These are phyloP conservation scores for Caenorhabditis sp. DNA, from an alignment of 2,888 invertebrate genomes.

Conservation along the genomic window DNA sequence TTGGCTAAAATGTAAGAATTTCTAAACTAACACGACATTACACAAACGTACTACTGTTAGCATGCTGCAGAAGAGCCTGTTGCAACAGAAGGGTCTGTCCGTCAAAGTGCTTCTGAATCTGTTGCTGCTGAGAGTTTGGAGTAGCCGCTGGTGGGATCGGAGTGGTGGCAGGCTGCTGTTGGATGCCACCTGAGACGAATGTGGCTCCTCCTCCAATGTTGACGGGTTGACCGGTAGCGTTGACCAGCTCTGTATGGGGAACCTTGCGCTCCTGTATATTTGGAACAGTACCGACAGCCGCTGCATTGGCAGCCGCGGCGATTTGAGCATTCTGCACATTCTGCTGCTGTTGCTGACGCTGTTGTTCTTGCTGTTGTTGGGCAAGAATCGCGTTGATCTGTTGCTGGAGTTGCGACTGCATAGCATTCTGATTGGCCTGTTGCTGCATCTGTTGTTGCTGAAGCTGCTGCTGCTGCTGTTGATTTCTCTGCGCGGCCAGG, in stretches of 20 bases:
- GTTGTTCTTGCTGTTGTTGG: slow-evolving; percentile 28
- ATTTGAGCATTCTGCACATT: slow-evolving; percentile 26
- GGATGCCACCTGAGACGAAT: slow-evolving; percentile 4
- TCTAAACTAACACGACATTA: not conserved
- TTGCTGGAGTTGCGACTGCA: slow-evolving; percentile 35
- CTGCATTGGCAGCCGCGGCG: slow-evolving; percentile 37
- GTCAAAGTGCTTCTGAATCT: slow-evolving; percentile 55
- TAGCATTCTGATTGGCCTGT: slow-evolving; percentile 19
- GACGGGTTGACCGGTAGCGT: slow-evolving; percentile 2
- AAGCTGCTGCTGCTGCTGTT: slow-evolving; percentile 41
- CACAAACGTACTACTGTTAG: slow-evolving; percentile 19
- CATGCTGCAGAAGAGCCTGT: slow-evolving; percentile 59
- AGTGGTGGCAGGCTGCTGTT: slow-evolving; percentile 16
- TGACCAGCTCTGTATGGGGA: slow-evolving; percentile 30
- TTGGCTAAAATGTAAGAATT: slow-evolving; percentile 22
- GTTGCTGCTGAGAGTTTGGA: slow-evolving; percentile 27
- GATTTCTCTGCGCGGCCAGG: slow-evolving; percentile 21
- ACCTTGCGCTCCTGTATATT: slow-evolving; percentile 35
- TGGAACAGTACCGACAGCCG: slow-evolving; percentile 9
- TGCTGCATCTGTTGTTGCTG: slow-evolving; percentile 41
- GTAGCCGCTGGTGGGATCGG: slow-evolving; percentile 43
- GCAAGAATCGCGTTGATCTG: slow-evolving; percentile 18
- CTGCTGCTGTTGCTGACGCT: slow-evolving; percentile 35
- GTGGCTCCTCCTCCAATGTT: not conserved
- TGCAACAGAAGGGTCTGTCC: slow-evolving; percentile 60